Conservation (phyloP, 2,113 vertebrate species). For the Malaclemys terrapin region DNA sequence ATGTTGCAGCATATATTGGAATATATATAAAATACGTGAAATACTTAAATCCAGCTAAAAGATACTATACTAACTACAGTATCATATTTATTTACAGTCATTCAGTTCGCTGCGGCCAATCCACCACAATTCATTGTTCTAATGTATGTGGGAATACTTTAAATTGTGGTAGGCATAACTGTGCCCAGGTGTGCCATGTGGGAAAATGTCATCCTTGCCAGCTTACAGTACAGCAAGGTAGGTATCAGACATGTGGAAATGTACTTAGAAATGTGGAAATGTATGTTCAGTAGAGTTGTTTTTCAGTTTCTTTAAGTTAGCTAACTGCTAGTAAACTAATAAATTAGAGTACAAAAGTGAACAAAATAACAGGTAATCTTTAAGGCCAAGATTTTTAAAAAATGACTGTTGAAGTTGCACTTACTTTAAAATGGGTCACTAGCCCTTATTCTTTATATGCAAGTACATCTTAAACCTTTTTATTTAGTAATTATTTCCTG, state of each 20-base stretch:
- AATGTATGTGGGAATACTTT: slow-evolving; percentile 87
- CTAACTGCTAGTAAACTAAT: neutral
- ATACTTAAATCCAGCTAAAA: neutral
- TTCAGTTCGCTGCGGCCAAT: slow-evolving; percentile 94
- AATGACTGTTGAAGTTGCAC: neutral
- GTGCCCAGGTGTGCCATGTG: slow-evolving; percentile 91
- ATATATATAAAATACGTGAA: neutral
- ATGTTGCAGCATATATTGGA: neutral
- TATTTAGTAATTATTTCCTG: neutral
- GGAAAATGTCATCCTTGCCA: slow-evolving; percentile 91
- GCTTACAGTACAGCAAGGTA: slow-evolving; percentile 89
- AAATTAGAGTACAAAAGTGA: neutral
- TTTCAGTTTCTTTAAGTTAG: neutral
- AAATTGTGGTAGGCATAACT: slow-evolving; percentile 92
- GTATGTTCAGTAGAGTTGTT: neutral
- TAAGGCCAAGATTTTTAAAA: neutral
- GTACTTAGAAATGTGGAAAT: too few relatives aligned
- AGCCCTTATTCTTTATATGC: neutral
- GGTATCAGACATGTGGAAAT: slow-evolving; percentile 34
- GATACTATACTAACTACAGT: slow-evolving; percentile 2
- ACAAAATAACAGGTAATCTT: neutral
- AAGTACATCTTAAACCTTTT: neutral
- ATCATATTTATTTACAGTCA: slow-evolving; percentile 82
- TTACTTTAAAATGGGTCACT: neutral
- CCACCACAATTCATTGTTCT: slow-evolving; percentile 87